Percentiles rank a stretch among this genome's conserved stretches.
Conservation (phyloP, 2,113 vertebrate species). For the Riparia riparia region DNA sequence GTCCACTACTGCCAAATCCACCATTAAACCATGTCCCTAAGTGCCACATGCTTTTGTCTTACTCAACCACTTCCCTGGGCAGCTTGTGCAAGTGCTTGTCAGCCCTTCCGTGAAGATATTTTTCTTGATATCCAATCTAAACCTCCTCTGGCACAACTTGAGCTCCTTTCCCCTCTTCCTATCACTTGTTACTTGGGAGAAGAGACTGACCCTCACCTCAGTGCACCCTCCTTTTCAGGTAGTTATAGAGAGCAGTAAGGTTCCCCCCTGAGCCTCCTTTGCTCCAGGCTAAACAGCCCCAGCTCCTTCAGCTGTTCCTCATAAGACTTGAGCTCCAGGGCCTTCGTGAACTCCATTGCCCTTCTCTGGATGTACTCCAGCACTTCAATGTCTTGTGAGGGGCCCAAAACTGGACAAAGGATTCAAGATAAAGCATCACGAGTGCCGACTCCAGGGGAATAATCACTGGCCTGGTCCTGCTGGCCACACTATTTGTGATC, state of each 20-base stretch:
- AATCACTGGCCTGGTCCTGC: background rate
- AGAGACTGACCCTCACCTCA: background rate
- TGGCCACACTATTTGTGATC: background rate
- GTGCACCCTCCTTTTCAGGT: background rate
- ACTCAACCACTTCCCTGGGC: background rate
- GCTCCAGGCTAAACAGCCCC: background rate
- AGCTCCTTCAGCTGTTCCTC: background rate
- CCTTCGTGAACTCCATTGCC: accelerated
- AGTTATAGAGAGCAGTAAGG: background rate
- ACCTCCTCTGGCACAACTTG: background rate
- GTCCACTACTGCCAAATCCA: background rate
- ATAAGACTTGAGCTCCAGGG: background rate
- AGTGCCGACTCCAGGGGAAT: background rate
- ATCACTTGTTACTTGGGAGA: background rate
- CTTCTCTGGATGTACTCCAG: background rate
- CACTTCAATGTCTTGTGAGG: background rate
- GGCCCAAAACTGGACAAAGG: background rate
- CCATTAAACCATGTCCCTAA: background rate
- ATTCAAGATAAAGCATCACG: background rate
- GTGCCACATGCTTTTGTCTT: background rate
- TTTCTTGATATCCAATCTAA: background rate
- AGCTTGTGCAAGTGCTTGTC: background rate
- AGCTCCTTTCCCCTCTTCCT: background rate
- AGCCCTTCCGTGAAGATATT: background rate
- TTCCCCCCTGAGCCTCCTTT: background rate